Percentiles rank a stretch among this genome's conserved stretches.
phyloP scores from a whole-genome alignment of 2,888 invertebrate genomes.

The Pherbina coryleti region DNA sequence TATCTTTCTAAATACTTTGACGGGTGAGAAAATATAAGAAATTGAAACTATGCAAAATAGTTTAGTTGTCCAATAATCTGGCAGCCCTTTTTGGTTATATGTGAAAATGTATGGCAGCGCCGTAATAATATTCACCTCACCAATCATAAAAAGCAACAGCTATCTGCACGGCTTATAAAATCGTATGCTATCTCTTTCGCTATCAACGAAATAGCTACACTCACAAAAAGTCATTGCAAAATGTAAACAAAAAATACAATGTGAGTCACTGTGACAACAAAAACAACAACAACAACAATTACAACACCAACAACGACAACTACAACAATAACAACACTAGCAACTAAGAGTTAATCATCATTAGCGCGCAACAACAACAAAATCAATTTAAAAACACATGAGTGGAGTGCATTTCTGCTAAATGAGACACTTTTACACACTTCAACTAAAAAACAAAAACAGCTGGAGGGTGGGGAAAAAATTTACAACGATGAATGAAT shows the following conservation, averaged over 20 bases:
- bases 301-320: neutral
- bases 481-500: slow-evolving; percentile 24
- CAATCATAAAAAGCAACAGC: neutral
- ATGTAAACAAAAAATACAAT: slow-evolving; percentile 1
- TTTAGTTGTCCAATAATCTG: no score
- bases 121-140: neutral
- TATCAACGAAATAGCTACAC: neutral
- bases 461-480: neutral
- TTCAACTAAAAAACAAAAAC: neutral
- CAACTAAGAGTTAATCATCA: neutral
- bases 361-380: neutral
- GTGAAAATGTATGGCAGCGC: neutral
- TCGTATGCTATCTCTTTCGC: neutral
- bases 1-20: no score
- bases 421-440: neutral
- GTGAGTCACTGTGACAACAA: neutral
- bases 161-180: neutral
- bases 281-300: neutral
- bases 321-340: neutral
- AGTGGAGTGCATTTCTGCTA: neutral
- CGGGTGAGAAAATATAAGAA: no score
- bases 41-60: no score
- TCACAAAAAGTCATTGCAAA: slow-evolving; percentile 15
- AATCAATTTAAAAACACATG: neutral
- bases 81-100: no score